These are phyloP conservation scores for Archaeoteleia sp. DNA, from an alignment of 2,888 invertebrate genomes.

Conservation along the genomic window DNA sequence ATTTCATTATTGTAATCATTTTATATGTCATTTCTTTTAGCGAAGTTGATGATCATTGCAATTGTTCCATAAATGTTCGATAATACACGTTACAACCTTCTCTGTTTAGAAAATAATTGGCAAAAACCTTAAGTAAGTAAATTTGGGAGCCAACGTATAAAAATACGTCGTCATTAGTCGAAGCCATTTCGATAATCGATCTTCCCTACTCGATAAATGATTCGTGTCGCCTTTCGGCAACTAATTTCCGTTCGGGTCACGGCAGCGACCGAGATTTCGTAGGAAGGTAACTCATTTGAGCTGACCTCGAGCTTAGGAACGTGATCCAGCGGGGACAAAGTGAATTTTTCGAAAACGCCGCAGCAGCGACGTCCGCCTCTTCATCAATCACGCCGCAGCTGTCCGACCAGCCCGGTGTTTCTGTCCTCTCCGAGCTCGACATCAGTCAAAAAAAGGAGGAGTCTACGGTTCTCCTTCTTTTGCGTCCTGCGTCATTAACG, in stretches of 20 bases:
- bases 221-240: slow-evolving; percentile 44
- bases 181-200: slow-evolving; percentile 5
- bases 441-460: slow-evolving; percentile 46
- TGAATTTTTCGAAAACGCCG: slow-evolving; percentile 43
- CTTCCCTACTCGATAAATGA: slow-evolving; percentile 28
- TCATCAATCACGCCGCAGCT: slow-evolving; percentile 55
- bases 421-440: slow-evolving; percentile 27
- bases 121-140: no score
- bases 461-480: slow-evolving; percentile 46
- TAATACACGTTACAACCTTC: no score
- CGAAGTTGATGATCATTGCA: no score
- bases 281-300: slow-evolving; percentile 22
- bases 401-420: slow-evolving; percentile 46
- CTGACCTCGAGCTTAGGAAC: slow-evolving; percentile 40
- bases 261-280: slow-evolving; percentile 7
- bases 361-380: slow-evolving; percentile 50
- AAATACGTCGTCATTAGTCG: not conserved
- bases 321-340: slow-evolving; percentile 47
- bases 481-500: no score
- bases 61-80: no score
- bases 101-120: no score
- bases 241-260: slow-evolving; percentile 30
- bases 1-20: no score
- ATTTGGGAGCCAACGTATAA: not conserved
- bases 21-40: no score